Conservation (phyloP, 1,140 invertebrate species). For the Leptopilina clavipes region DNA sequence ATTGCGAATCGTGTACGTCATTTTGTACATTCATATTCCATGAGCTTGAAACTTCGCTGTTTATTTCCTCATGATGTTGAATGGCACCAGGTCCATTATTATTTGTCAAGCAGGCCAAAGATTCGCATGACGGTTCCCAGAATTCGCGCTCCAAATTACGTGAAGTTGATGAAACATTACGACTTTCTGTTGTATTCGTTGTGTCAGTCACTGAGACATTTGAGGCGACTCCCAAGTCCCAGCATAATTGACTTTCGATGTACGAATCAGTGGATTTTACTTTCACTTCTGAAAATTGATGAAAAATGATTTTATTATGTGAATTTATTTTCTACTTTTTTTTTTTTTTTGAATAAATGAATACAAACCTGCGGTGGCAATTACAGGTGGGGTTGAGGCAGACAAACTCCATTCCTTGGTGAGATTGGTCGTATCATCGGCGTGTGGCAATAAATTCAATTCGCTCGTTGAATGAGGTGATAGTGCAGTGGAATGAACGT, state of each 20-base stretch:
- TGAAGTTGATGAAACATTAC: neutral
- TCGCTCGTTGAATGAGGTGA: neutral
- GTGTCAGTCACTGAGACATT: neutral
- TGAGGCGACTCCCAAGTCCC: conserved; percentile 8
- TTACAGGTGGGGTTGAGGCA: neutral
- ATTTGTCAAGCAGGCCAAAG: neutral
- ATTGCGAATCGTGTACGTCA: neutral
- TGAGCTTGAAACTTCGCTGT: neutral
- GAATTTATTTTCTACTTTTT: no score
- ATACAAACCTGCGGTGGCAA: neutral
- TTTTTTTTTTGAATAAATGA: neutral
- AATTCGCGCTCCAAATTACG: conserved; percentile 14
- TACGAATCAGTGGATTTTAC: neutral
- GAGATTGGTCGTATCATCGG: neutral
- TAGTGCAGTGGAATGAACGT: conserved; percentile 51
- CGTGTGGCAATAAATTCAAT: neutral
- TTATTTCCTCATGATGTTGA: neutral
- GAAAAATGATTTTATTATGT: neutral
- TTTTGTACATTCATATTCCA: conserved; percentile 9
- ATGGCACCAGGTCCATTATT: neutral
- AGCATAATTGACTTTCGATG: neutral
- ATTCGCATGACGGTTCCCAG: neutral
- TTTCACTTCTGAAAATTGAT: neutral
- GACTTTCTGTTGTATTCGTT: neutral
- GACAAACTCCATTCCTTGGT: conserved; percentile 10